Evolutionary conservation across 2,113 vertebrate species (phyloP).

Genomic region (Ictalurus furcatus): DNA sequence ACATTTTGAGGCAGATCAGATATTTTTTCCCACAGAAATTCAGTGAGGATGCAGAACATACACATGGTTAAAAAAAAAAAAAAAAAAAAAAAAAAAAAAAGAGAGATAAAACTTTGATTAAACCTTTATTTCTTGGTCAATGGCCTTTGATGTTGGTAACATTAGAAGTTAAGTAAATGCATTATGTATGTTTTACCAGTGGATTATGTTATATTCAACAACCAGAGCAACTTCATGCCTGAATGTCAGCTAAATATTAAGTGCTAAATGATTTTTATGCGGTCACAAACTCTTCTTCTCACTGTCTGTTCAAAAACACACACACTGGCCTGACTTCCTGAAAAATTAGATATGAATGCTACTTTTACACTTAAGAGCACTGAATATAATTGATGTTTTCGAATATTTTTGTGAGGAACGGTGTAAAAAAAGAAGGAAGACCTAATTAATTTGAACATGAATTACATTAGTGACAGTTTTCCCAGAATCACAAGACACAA

Average conservation of each 20-base stretch:
- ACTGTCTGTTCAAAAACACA: neutral
- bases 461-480: neutral
- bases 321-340: neutral
- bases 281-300: neutral
- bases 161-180: too few relatives aligned
- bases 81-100: too few relatives aligned
- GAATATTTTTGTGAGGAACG: neutral
- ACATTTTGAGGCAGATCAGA: neutral
- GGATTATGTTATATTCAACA: neutral
- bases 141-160: too few relatives aligned
- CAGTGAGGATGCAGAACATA: neutral
- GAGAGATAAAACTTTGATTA: too few relatives aligned
- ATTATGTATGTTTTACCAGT: too few relatives aligned
- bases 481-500: neutral
- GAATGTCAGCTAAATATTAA: neutral
- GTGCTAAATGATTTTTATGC: neutral
- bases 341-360: too few relatives aligned
- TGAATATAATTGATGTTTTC: neutral
- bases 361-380: neutral
- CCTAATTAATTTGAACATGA: neutral
- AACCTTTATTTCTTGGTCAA: neutral
- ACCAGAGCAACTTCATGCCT: neutral
- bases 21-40: neutral
- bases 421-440: neutral
- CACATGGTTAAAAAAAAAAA: neutral